Percentiles rank a stretch among this genome's conserved stretches.
These are phyloP conservation scores for Temnothorax rugatulus DNA, from an alignment of 2,888 invertebrate genomes.

Conservation along the genomic window DNA sequence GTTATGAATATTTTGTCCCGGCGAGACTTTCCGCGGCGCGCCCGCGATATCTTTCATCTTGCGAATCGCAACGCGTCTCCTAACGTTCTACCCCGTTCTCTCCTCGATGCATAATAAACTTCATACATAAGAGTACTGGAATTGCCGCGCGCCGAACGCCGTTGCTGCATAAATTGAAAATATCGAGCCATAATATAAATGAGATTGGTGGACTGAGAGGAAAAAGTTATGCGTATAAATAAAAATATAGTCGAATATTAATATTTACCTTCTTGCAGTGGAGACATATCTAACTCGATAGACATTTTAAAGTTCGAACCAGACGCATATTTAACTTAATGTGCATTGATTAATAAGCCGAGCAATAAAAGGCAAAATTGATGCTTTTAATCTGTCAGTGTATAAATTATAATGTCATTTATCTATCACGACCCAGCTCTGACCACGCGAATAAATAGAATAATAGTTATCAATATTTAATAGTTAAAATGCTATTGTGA, in stretches of 20 bases:
- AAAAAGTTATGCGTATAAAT: neutral
- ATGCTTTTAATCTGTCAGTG: neutral
- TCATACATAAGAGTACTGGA: slow-evolving; percentile 36
- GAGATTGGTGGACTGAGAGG: neutral
- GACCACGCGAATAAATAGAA: slow-evolving; percentile 23
- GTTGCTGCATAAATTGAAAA: slow-evolving; percentile 19
- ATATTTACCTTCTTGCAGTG: neutral
- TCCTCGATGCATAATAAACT: slow-evolving; percentile 47
- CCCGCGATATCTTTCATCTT: slow-evolving; percentile 45
- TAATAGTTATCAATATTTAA: slow-evolving; percentile 22
- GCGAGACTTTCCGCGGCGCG: slow-evolving; percentile 37
- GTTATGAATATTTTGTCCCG: slow-evolving; percentile 61
- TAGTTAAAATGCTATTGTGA: neutral
- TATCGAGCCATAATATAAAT: neutral
- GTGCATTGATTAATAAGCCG: neutral
- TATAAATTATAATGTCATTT: neutral
- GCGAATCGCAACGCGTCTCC: slow-evolving; percentile 47
- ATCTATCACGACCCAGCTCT: neutral
- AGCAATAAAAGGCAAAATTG: neutral
- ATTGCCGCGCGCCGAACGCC: slow-evolving; percentile 6
- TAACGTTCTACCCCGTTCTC: slow-evolving; percentile 35
- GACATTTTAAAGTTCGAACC: neutral
- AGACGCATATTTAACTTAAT: neutral
- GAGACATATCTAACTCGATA: neutral
- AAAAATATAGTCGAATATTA: slow-evolving; percentile 7